These are phyloP conservation scores for Tenthredo livida DNA, from an alignment of 2,888 invertebrate species.

Conservation along the genomic window DNA sequence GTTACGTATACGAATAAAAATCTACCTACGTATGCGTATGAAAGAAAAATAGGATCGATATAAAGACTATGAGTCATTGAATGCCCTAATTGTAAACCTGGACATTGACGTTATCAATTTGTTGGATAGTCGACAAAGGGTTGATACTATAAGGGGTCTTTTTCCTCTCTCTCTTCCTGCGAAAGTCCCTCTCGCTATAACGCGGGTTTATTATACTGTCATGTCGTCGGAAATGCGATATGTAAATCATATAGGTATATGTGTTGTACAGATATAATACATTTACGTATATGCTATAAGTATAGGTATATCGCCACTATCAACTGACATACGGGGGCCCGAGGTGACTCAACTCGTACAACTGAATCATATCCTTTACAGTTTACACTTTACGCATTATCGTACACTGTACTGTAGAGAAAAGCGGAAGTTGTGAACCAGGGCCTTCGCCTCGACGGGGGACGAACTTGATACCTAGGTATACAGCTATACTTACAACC, in stretches of 20 bases:
- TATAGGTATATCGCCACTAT: conserved; percentile 28
- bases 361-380: conserved; percentile 51
- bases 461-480: not conserved
- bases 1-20: not conserved
- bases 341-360: conserved; percentile 34
- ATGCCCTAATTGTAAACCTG: conserved; percentile 2
- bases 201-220: conserved; percentile 3
- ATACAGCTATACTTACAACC: not conserved
- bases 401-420: not conserved
- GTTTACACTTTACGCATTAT: conserved; percentile 25
- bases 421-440: conserved; percentile 10
- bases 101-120: conserved; percentile 25
- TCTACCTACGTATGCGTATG: not conserved
- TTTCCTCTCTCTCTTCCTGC: conserved; percentile 7
- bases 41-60: not conserved
- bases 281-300: not conserved
- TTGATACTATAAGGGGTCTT: not conserved
- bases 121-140: conserved; percentile 22
- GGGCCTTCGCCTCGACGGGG: not conserved
- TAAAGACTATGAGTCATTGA: not conserved
- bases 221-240: conserved; percentile 43
- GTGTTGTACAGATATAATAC: not conserved
- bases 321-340: conserved; percentile 42
- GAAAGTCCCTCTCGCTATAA: not conserved
- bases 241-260: conserved; percentile 33